phyloP scores from a whole-genome alignment of 2,113 vertebrate species.

The Telmatochromis brachygnathus region DNA sequence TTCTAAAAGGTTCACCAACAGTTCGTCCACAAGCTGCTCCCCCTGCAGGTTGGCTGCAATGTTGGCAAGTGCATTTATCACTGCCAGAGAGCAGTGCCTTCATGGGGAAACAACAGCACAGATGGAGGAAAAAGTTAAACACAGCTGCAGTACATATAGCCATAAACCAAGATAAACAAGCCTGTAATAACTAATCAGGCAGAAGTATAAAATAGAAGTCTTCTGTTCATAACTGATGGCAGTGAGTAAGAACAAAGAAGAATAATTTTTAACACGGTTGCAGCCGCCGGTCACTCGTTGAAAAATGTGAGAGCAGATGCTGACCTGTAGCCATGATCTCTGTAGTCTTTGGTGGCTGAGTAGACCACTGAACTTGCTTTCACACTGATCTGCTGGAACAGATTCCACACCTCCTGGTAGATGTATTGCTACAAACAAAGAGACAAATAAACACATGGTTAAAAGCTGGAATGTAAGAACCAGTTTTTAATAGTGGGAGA shows the following conservation, averaged over 20 bases:
- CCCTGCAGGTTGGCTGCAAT: slow-evolving; percentile 95
- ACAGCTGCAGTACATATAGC: not conserved
- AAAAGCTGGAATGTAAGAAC: not conserved
- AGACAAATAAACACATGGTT: not conserved
- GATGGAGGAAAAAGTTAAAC: not conserved
- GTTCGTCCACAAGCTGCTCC: slow-evolving; percentile 88
- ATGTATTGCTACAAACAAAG: slow-evolving; percentile 85
- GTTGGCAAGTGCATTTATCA: slow-evolving; percentile 94
- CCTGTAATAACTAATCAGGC: not conserved
- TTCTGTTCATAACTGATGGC: not conserved
- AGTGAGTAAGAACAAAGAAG: not conserved
- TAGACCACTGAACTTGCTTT: slow-evolving; percentile 96
- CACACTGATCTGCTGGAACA: slow-evolving; percentile 97
- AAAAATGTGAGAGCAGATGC: not conserved
- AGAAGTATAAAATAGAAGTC: not conserved
- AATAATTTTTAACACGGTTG: fast-evolving
- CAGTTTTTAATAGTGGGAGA: not conserved
- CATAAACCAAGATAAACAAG: not conserved
- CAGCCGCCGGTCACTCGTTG: fast-evolving
- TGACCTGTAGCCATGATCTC: slow-evolving; percentile 95
- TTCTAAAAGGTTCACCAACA: slow-evolving; percentile 92
- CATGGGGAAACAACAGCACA: not conserved
- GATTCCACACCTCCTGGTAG: slow-evolving; percentile 97
- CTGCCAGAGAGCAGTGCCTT: slow-evolving; percentile 93
- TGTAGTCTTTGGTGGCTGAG: slow-evolving; percentile 89